Percentiles rank a stretch among this genome's conserved stretches.
Conservation (phyloP, 2,113 vertebrate genomes). For the Halichoerus grypus region DNA sequence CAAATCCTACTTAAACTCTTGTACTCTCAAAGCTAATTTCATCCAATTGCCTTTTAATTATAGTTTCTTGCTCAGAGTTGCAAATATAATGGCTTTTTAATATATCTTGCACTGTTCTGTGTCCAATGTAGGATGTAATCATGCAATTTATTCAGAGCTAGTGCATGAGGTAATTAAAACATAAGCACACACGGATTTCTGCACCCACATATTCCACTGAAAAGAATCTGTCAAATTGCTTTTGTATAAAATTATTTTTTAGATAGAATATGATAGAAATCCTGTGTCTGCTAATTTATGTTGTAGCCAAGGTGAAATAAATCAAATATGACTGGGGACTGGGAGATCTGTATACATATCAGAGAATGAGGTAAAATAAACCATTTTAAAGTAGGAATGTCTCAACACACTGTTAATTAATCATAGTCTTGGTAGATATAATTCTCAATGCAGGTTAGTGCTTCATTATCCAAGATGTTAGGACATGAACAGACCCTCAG, state of each 20-base stretch:
- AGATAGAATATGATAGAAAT: not conserved
- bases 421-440: not conserved
- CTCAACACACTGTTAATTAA: not conserved
- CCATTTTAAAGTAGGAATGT: not conserved
- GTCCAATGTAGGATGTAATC: slow-evolving; percentile 83
- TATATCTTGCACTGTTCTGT: slow-evolving; percentile 83
- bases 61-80: slow-evolving; percentile 81
- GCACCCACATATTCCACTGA: not conserved
- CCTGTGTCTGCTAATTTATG: not conserved
- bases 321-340: not conserved
- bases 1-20: slow-evolving; percentile 85
- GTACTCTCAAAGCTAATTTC: slow-evolving; percentile 86
- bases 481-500: not conserved
- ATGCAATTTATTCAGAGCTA: slow-evolving; percentile 83
- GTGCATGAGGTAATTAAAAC: slow-evolving; percentile 81
- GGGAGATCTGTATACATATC: not conserved
- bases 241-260: slow-evolving; percentile 11
- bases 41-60: slow-evolving; percentile 87
- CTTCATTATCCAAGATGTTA: not conserved
- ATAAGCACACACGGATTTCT: slow-evolving; percentile 38
- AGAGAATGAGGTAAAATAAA: not conserved
- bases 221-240: not conserved
- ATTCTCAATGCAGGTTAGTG: not conserved
- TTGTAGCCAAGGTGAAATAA: not conserved
- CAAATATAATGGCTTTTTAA: slow-evolving; percentile 89